These are phyloP conservation scores for Ophiodon elongatus DNA, from an alignment of 2,113 vertebrate species.

Conservation along the genomic window DNA sequence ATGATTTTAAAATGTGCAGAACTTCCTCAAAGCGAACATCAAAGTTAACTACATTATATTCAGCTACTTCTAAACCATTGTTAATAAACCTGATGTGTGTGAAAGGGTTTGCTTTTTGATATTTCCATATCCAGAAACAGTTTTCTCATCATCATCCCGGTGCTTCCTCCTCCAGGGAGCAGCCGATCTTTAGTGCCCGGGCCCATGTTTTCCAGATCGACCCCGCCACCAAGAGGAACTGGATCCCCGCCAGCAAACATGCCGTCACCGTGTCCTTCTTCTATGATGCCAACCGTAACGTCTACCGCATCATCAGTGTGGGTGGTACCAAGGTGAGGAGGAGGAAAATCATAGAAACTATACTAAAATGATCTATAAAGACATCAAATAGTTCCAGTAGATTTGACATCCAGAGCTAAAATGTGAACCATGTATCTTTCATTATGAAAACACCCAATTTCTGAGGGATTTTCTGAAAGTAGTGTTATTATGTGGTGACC, in stretches of 20 bases:
- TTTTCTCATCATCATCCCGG: background rate
- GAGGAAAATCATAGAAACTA: background rate
- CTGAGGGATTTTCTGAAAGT: background rate
- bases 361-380: background rate
- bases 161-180: constrained; percentile 87
- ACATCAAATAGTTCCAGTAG: background rate
- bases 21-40: too few species aligned
- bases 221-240: constrained; percentile 94
- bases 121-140: background rate
- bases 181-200: constrained; percentile 95
- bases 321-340: constrained; percentile 93
- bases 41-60: background rate
- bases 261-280: constrained; percentile 96
- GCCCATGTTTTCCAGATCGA: constrained; percentile 99
- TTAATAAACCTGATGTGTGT: background rate
- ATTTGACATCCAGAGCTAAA: too few species aligned
- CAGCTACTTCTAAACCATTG: background rate
- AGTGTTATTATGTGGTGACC: background rate
- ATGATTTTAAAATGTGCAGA: background rate
- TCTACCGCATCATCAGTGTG: constrained; percentile 98
- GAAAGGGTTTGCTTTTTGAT: background rate
- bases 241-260: constrained; percentile 97
- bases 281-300: constrained; percentile 92
- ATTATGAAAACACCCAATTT: background rate
- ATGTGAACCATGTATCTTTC: background rate